Evolutionary conservation across 2,113 vertebrate species (phyloP).

Genomic region (Rhodinocichla rosea): DNA sequence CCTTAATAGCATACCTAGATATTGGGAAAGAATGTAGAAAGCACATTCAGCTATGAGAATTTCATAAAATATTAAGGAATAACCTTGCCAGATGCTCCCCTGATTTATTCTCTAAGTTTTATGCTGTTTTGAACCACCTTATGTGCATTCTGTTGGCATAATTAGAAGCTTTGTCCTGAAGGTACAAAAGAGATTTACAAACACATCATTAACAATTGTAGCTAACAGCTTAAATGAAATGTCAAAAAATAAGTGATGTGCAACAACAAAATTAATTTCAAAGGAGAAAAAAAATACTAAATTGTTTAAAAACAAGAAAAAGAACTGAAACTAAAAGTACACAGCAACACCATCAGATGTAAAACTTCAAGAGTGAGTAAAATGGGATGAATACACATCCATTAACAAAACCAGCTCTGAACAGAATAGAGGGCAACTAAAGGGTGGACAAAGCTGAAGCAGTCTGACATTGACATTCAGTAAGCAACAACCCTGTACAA

Average conservation of each 20-base stretch:
- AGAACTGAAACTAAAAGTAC: not conserved
- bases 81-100: not conserved
- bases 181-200: not conserved
- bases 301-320: not conserved
- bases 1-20: slow-evolving; percentile 93
- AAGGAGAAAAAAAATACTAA: not conserved
- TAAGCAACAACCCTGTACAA: not conserved
- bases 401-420: not conserved
- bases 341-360: not conserved
- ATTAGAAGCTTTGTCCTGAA: not conserved
- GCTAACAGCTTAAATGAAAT: not conserved
- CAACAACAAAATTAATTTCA: not conserved
- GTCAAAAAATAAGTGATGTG: not conserved
- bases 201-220: not conserved
- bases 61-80: not conserved
- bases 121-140: not conserved
- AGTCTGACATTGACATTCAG: not conserved
- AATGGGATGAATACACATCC: not conserved
- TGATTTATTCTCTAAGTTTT: not conserved
- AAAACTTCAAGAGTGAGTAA: not conserved
- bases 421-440: rapidly evolving
- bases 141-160: not conserved
- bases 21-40: not conserved
- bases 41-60: not conserved
- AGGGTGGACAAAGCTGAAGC: not conserved